A percentile compares a stretch with the other conserved stretches of the same genome.
These are phyloP conservation scores for Eustalomyia histrio DNA, from an alignment of 2,888 invertebrate species.

Conservation along the genomic window DNA sequence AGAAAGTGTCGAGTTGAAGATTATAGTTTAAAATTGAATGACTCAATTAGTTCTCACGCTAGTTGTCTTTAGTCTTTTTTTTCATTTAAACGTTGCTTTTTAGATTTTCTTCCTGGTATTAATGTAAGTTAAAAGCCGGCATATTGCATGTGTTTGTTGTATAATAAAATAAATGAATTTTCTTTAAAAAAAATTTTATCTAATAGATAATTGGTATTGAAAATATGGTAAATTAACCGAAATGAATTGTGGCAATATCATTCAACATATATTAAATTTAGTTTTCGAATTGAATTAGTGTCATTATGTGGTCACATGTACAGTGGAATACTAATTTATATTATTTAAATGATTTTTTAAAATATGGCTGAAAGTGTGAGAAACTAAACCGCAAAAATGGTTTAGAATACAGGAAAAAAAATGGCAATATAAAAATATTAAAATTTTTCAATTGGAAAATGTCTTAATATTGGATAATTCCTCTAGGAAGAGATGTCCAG, in stretches of 20 bases:
- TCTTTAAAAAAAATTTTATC: neutral
- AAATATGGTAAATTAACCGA: constrained; percentile 50
- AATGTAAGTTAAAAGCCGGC: constrained; percentile 42
- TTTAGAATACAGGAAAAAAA: too few relatives aligned
- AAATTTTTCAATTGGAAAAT: too few relatives aligned
- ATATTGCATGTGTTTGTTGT: constrained; percentile 25
- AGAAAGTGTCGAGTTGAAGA: constrained; percentile 57
- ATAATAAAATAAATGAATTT: neutral
- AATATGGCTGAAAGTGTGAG: too few relatives aligned
- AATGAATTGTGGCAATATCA: constrained; percentile 39
- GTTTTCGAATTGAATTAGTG: neutral
- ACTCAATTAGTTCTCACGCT: constrained; percentile 76
- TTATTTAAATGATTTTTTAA: too few relatives aligned
- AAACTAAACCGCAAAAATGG: too few relatives aligned
- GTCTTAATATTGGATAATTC: too few relatives aligned
- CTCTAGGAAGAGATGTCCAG: too few relatives aligned
- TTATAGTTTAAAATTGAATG: constrained; percentile 68
- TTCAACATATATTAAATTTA: constrained; percentile 1
- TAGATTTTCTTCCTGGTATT: constrained; percentile 1
- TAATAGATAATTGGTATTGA: constrained; percentile 50
- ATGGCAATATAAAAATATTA: too few relatives aligned
- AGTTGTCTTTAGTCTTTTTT: constrained; percentile 34
- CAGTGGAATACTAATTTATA: too few relatives aligned
- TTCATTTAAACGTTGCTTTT: constrained; percentile 7
- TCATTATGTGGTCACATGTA: neutral